phyloP scores from a whole-genome alignment of 2,113 vertebrate species.

The Siphamia tubifer region DNA sequence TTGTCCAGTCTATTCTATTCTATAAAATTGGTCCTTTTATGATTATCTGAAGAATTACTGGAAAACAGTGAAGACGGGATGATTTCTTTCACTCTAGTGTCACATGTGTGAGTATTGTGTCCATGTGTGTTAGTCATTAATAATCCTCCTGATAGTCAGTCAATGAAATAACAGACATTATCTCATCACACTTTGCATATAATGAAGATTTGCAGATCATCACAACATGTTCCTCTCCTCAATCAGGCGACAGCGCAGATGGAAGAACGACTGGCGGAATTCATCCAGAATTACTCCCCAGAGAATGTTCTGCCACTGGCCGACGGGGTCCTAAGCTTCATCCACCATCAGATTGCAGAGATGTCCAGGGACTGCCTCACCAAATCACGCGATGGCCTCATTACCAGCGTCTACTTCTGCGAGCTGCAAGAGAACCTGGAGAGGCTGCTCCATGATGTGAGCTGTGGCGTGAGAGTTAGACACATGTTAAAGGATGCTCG shows the following conservation, averaged over 20 bases:
- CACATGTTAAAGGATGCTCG: neutral
- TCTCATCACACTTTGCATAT: no score
- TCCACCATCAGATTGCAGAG: slow-evolving; percentile 94
- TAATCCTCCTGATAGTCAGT: no score
- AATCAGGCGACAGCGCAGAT: slow-evolving; percentile 93
- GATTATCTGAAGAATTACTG: no score
- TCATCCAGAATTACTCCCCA: slow-evolving; percentile 84
- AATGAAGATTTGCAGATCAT: no score
- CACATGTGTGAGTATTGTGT: no score
- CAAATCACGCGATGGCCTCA: slow-evolving; percentile 89
- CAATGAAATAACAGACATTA: no score
- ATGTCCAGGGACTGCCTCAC: slow-evolving; percentile 91
- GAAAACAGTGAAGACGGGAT: no score
- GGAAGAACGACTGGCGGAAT: slow-evolving; percentile 90
- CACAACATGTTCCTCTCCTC: neutral
- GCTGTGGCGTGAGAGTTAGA: slow-evolving; percentile 32
- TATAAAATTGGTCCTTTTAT: no score
- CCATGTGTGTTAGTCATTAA: no score
- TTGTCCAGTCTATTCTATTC: no score
- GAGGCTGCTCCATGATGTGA: slow-evolving; percentile 89
- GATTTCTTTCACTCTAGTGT: no score
- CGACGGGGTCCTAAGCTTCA: slow-evolving; percentile 94
- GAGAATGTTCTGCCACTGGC: slow-evolving; percentile 89
- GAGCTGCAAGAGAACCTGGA: slow-evolving; percentile 96
- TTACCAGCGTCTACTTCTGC: slow-evolving; percentile 92